These are phyloP conservation scores for Gymnodraco acuticeps DNA, from an alignment of 2,797 vertebrate genomes.

Conservation along the genomic window DNA sequence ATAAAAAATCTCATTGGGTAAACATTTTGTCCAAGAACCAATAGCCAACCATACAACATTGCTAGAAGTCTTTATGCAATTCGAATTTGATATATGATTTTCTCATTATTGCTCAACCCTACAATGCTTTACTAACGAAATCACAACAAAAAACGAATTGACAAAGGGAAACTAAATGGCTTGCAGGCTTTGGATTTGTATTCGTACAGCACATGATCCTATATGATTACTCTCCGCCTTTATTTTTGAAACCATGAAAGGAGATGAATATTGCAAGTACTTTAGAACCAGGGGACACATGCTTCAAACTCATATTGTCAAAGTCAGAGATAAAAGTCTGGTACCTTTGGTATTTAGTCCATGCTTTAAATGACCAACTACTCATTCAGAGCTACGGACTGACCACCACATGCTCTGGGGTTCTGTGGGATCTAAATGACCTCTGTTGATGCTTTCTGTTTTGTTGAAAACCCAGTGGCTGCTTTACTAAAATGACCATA, in stretches of 20 bases:
- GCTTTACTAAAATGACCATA: slow-evolving; percentile 68
- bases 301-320: slow-evolving; percentile 12
- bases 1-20: no score
- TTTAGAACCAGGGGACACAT: background rate
- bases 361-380: slow-evolving; percentile 56
- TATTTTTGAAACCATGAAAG: background rate
- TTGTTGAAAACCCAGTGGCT: slow-evolving; percentile 56
- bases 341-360: slow-evolving; percentile 40
- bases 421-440: slow-evolving; percentile 65
- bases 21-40: no score
- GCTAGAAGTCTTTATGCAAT: no score
- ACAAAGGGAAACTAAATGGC: no score
- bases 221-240: background rate
- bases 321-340: slow-evolving; percentile 31
- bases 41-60: no score
- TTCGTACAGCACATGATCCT: background rate
- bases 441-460: slow-evolving; percentile 73
- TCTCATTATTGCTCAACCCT: no score
- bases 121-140: no score
- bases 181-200: background rate
- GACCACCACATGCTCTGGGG: slow-evolving; percentile 58
- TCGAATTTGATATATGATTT: no score
- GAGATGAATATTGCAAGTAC: slow-evolving; percentile 9
- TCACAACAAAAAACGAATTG: no score
- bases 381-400: slow-evolving; percentile 59